phyloP scores from a whole-genome alignment of 2,888 invertebrate species.

The Aphrophora alni region DNA sequence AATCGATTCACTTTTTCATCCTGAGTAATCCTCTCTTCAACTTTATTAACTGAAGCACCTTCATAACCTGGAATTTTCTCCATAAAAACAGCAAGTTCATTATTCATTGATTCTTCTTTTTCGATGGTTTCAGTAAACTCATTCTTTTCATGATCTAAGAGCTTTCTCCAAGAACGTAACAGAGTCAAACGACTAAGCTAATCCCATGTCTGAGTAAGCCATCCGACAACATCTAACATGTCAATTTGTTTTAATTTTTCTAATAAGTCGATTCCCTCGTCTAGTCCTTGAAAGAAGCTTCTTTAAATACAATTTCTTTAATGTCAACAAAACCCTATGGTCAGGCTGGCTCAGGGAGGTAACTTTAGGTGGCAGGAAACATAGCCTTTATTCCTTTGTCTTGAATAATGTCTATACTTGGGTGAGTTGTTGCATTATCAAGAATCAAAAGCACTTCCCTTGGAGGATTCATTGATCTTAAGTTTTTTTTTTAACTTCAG shows the following conservation, averaged over 20 bases:
- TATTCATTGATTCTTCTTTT: not conserved
- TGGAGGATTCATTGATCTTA: conserved; percentile 14
- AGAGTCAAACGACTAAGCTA: too few species aligned
- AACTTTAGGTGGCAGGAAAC: not conserved
- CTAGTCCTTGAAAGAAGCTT: not conserved
- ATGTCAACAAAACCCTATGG: not conserved
- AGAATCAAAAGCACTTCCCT: conserved; percentile 7
- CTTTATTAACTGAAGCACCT: too few species aligned
- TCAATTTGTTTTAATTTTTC: not conserved
- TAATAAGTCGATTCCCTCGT: not conserved
- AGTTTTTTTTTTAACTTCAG: conserved; percentile 16
- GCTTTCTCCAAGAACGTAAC: not conserved
- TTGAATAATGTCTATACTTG: not conserved
- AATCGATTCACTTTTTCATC: too few species aligned
- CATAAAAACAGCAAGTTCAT: too few species aligned
- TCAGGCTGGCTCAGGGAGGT: not conserved
- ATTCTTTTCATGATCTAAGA: not conserved
- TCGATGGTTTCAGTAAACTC: not conserved
- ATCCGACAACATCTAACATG: not conserved
- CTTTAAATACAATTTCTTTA: not conserved
- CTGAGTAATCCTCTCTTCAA: too few species aligned
- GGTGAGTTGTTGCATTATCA: conserved; percentile 14
- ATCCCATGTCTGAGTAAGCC: too few species aligned
- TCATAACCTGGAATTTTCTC: too few species aligned
- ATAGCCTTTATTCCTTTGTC: conserved; percentile 15